A percentile compares a stretch with the other conserved stretches of the same genome.
Conservation (phyloP, 2,888 invertebrate species). For the Luperina nickerlii region DNA sequence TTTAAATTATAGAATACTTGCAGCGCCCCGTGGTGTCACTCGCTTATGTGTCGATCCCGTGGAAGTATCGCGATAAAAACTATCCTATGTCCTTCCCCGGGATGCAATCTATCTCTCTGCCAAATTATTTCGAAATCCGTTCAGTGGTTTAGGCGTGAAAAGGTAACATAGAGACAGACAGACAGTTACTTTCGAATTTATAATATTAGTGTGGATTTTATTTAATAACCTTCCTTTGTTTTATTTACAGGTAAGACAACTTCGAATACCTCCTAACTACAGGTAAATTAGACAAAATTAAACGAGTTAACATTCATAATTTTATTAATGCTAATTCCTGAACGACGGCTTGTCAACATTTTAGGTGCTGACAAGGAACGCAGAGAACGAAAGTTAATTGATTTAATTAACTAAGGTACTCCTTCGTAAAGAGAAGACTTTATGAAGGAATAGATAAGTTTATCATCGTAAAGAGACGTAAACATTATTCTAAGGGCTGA, state of each 20-base stretch:
- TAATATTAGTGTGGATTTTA: too few species aligned
- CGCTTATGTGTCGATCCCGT: too few species aligned
- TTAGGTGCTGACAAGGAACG: neutral
- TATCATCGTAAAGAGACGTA: neutral
- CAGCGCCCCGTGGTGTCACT: too few species aligned
- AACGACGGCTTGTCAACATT: conserved; percentile 9
- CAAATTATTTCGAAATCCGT: too few species aligned
- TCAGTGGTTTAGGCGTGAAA: too few species aligned
- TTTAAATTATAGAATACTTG: too few species aligned
- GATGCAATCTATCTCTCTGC: too few species aligned
- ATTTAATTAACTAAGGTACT: conserved; percentile 14
- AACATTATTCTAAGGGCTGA: neutral
- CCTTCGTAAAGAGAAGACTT: neutral
- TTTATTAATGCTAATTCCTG: conserved; percentile 38
- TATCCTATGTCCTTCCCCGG: too few species aligned
- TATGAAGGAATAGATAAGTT: neutral
- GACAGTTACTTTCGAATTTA: too few species aligned
- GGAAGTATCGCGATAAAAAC: too few species aligned
- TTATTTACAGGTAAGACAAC: conserved; percentile 52
- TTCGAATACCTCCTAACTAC: neutral
- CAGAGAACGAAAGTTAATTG: conserved; percentile 14
- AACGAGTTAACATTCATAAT: conserved; percentile 30
- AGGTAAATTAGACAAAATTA: conserved; percentile 45
- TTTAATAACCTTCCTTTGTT: conserved; percentile 16
- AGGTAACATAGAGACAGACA: too few species aligned